Base-by-base conservation (phyloP, 2,888 invertebrate genomes). In the Arge pagana region DNA sequence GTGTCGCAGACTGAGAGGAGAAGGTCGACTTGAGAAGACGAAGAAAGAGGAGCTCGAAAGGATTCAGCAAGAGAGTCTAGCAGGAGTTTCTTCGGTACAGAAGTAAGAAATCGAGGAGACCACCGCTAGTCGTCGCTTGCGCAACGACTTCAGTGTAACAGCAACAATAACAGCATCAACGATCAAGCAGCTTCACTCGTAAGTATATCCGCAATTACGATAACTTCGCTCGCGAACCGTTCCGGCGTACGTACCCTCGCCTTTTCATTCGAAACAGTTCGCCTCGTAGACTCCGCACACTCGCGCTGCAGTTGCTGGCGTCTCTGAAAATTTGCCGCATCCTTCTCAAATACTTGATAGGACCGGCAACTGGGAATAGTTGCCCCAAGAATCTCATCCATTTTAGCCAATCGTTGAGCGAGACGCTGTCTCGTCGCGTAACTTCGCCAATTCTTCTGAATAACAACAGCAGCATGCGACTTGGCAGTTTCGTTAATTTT, bases 361-460 rank as follows among this genome's bases (percentile, higher is more conserved):
- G 80, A 77, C 54, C 64, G 72, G 72, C 77, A 80, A 36, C 81
- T 78, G 1, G 82, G 77, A 49, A 82, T 77, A n/a, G 78, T 74
- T 84, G 85, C 84, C 36, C 81, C 82, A 45, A 86, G 75, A 48
- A 81, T 72, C 40, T 78, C 64, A 63, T 81, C 80, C 2, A 82
- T 60, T 56, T 75, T 70, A 7, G 66, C 61, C 33, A 82, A 80
- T 61, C 74, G 77, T 7, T 64, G 26, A 50, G 78, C 76, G 28
- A 77, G 59, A 33, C 76, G 66, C 63, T 80, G 77, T 1, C 81
- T 63, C 24, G 74, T 71, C 63, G 76, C 70, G 64, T 79, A 81
- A 8, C 77, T 78, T 59, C 80, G 74, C 75, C 81, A 82, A 10
- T 64, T 49, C 50, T 61, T 71, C 61, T 82, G 81, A 43, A 81